These are phyloP conservation scores for Clistopyga incitator DNA, from an alignment of 2,888 invertebrate genomes.

Conservation along the genomic window DNA sequence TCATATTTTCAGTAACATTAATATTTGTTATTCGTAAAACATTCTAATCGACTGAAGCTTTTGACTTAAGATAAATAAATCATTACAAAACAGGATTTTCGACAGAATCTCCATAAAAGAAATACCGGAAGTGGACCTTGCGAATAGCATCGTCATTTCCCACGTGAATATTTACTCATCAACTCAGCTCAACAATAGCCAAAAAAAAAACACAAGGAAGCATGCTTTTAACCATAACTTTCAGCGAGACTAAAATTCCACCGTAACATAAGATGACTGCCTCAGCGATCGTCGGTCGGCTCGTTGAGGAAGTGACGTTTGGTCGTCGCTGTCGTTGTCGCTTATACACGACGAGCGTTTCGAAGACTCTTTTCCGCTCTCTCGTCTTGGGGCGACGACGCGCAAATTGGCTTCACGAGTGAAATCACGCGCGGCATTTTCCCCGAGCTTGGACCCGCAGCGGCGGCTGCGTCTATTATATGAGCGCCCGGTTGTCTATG, in stretches of 20 bases:
- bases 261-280: not conserved
- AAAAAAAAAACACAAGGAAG: too few relatives aligned
- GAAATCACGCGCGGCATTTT: conserved; percentile 76
- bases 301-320: not conserved
- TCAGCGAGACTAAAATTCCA: not conserved
- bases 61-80: too few relatives aligned
- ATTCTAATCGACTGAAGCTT: too few relatives aligned
- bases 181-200: too few relatives aligned
- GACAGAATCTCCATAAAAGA: too few relatives aligned
- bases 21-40: too few relatives aligned
- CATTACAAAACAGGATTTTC: too few relatives aligned
- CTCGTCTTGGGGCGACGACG: conserved; percentile 68
- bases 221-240: not conserved
- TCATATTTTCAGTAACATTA: too few relatives aligned
- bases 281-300: not conserved
- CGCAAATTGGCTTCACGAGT: conserved; percentile 74
- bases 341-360: conserved; percentile 1
- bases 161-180: too few relatives aligned
- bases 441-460: conserved; percentile 43
- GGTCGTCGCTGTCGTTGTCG: conserved; percentile 4
- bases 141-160: too few relatives aligned
- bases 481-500: conserved; percentile 35
- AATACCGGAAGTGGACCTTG: too few relatives aligned
- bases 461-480: conserved; percentile 53
- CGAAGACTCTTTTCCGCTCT: conserved; percentile 15